phyloP scores from a whole-genome alignment of 2,888 invertebrate genomes.

The Dyspetes luteomarginatus region DNA sequence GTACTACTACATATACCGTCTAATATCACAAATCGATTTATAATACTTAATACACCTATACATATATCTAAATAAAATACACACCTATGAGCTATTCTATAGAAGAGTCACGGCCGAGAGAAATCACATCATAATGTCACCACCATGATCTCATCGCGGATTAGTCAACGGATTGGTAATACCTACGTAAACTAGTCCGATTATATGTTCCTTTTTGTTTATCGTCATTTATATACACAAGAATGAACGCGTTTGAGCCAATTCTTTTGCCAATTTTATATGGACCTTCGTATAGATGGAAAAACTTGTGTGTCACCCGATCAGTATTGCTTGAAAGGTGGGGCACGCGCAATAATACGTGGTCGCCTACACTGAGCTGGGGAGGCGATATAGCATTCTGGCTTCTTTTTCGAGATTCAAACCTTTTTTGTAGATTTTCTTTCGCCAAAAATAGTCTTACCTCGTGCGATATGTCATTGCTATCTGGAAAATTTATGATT shows the following conservation, averaged over 20 bases:
- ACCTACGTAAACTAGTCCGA: neutral
- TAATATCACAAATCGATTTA: too few species aligned
- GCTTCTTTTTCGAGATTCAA: neutral
- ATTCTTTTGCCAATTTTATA: neutral
- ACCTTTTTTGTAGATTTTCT: neutral
- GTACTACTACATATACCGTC: too few species aligned
- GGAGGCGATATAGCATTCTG: neutral
- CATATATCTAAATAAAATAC: too few species aligned
- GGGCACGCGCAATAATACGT: constrained; percentile 25
- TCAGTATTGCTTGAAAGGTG: neutral
- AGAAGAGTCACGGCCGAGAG: too few species aligned
- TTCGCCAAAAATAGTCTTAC: neutral
- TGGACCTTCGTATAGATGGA: neutral
- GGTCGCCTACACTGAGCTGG: constrained; percentile 4
- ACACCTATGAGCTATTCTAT: too few species aligned
- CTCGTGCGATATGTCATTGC: neutral
- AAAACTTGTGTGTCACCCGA: neutral
- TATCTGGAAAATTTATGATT: neutral
- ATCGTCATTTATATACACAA: neutral
- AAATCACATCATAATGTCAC: neutral
- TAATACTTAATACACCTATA: too few species aligned
- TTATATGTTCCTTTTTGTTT: neutral
- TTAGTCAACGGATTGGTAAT: neutral
- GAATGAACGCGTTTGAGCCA: neutral
- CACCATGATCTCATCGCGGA: neutral